These are phyloP conservation scores for Sinosuthora webbiana DNA, from an alignment of 2,113 vertebrate species.

Conservation along the genomic window DNA sequence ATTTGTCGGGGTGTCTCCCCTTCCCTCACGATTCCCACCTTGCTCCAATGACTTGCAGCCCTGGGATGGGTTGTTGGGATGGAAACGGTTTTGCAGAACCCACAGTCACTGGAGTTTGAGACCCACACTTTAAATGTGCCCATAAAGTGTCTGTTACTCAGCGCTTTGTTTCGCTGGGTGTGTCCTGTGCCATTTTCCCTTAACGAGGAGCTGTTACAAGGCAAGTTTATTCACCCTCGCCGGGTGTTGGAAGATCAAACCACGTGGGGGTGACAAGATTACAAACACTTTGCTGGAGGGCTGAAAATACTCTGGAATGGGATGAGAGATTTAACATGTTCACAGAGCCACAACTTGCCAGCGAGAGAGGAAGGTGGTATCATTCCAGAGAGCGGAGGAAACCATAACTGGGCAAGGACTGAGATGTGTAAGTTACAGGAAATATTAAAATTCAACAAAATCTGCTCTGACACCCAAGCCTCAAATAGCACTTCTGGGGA, in stretches of 20 bases:
- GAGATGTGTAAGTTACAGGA: constrained; percentile 27
- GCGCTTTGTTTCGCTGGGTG: background rate
- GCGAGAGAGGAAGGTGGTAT: background rate
- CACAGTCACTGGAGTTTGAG: background rate
- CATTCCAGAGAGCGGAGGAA: background rate
- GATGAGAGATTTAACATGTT: constrained; percentile 28
- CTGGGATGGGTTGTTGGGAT: background rate
- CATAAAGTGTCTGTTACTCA: background rate
- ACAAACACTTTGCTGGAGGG: constrained; percentile 43
- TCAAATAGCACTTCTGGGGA: constrained; percentile 26
- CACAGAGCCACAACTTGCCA: constrained; percentile 10
- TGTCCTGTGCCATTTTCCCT: constrained; percentile 4
- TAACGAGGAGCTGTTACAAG: constrained; percentile 16
- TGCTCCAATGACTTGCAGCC: background rate
- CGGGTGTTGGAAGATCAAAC: constrained; percentile 34
- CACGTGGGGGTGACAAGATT: constrained; percentile 28
- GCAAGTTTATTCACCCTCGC: constrained; percentile 5
- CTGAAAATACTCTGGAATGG: constrained; percentile 47
- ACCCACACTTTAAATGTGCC: background rate
- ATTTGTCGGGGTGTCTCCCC: background rate
- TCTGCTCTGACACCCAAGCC: constrained; percentile 36
- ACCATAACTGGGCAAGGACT: background rate
- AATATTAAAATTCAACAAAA: constrained; percentile 59
- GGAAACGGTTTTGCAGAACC: background rate
- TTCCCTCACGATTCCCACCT: background rate